phyloP scores from a whole-genome alignment of 2,888 invertebrate genomes.

The Poecilus cupreus region DNA sequence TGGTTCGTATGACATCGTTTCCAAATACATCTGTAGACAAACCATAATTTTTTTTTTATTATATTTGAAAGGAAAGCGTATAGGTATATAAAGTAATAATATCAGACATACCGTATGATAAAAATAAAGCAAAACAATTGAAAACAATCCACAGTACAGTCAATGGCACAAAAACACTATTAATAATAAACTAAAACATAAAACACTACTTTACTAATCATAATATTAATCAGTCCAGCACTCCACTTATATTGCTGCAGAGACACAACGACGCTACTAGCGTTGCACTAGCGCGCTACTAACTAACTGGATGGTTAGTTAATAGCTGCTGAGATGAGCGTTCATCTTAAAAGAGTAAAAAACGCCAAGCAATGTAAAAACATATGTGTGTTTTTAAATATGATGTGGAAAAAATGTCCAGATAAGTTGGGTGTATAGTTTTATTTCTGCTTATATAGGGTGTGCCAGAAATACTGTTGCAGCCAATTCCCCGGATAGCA shows the following conservation, averaged over 20 bases:
- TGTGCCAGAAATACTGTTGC: too few relatives aligned
- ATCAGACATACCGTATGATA: background rate
- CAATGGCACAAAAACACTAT: background rate
- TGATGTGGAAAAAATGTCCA: background rate
- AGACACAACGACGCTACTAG: constrained; percentile 1
- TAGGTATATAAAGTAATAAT: background rate
- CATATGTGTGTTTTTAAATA: background rate
- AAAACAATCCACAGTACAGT: background rate
- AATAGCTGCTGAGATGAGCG: background rate
- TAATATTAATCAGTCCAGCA: too few relatives aligned
- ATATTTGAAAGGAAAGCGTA: too few relatives aligned
- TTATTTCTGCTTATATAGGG: too few relatives aligned
- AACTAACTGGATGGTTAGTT: constrained; percentile 31
- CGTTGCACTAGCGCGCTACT: constrained; percentile 15
- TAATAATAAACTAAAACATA: background rate
- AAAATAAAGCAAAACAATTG: background rate
- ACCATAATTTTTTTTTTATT: too few relatives aligned
- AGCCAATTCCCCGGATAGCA: background rate
- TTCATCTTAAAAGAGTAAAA: background rate
- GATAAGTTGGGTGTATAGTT: too few relatives aligned
- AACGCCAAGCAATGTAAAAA: background rate
- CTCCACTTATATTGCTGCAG: background rate
- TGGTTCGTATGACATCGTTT: constrained; percentile 31
- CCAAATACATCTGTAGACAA: constrained; percentile 41
- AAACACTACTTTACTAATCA: too few relatives aligned